Evolutionary conservation across 1,140 invertebrate species (phyloP).

Genomic region (Nasonia longicornis): DNA sequence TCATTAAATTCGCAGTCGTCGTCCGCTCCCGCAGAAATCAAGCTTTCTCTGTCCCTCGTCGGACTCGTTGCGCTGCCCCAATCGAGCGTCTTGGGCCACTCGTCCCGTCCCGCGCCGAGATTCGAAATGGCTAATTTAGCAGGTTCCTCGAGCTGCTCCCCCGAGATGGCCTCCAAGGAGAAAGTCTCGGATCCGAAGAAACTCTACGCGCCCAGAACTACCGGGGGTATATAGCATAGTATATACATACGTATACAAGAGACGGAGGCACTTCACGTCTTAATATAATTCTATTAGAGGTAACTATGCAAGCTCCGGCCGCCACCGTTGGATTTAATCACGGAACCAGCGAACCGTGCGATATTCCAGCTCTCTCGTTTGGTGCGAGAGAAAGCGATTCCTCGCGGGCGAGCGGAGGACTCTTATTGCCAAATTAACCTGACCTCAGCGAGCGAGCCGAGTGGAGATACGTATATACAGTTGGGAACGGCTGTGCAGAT

Average conservation of each 20-base stretch:
- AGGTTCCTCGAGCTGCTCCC: conserved; percentile 55
- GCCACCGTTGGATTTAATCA: conserved; percentile 66
- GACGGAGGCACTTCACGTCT: conserved; percentile 55
- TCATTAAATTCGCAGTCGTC: conserved; percentile 38
- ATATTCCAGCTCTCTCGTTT: conserved; percentile 54
- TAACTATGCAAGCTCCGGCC: conserved; percentile 66
- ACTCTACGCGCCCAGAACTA: background rate
- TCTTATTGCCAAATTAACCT: conserved; percentile 63
- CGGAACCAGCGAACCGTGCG: conserved; percentile 62
- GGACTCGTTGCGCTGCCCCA: conserved; percentile 41
- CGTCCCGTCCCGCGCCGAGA: conserved; percentile 54
- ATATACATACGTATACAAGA: background rate
- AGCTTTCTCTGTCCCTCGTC: conserved; percentile 11
- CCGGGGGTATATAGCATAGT: background rate
- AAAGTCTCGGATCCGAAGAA: conserved; percentile 37
- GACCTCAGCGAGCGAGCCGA: conserved; percentile 48
- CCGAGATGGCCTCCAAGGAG: conserved; percentile 48
- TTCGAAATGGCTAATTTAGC: conserved; percentile 70
- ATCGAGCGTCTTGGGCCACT: conserved; percentile 47
- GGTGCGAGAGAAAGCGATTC: background rate
- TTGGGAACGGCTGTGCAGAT: background rate
- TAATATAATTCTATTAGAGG: conserved; percentile 70
- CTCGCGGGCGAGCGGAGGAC: conserved; percentile 45
- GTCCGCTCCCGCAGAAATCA: conserved; percentile 26
- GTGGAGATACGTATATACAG: conserved; percentile 3